Evolutionary conservation across 2,888 invertebrate genomes (phyloP).

Genomic region (Erebia aethiops): DNA sequence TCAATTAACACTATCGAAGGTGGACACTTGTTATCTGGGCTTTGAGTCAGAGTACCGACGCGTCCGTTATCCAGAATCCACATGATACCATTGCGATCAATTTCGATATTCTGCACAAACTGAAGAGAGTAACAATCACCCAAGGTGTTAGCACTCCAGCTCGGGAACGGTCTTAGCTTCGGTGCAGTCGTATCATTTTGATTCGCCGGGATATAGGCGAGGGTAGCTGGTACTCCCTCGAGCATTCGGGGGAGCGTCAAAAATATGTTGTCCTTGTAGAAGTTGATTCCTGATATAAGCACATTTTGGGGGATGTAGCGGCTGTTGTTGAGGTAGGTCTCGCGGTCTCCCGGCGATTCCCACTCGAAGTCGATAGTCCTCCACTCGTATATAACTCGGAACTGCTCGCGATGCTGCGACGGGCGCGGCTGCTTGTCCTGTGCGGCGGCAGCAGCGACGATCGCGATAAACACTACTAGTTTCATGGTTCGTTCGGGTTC

Average conservation of each 20-base stretch:
- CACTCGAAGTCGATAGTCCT: conserved; percentile 87
- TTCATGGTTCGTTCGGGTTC: conserved; percentile 58
- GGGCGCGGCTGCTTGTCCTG: conserved; percentile 63
- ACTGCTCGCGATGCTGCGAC: conserved; percentile 77
- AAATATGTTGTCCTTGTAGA: conserved; percentile 86
- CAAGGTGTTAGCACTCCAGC: conserved; percentile 86
- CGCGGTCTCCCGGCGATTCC: conserved; percentile 81
- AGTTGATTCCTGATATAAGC: conserved; percentile 86
- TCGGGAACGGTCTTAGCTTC: conserved; percentile 86
- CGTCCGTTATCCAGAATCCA: conserved; percentile 88
- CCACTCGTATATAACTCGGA: conserved; percentile 89
- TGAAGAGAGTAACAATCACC: conserved; percentile 88
- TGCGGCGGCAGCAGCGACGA: conserved; percentile 70
- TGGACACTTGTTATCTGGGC: conserved; percentile 83
- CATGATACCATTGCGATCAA: conserved; percentile 87
- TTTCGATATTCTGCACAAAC: conserved; percentile 89
- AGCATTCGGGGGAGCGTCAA: conserved; percentile 87
- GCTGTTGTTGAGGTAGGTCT: conserved; percentile 79
- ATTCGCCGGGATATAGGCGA: conserved; percentile 82
- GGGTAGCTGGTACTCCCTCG: conserved; percentile 87
- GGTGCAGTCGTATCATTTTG: conserved; percentile 79
- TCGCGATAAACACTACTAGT: conserved; percentile 58
- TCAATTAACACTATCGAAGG: conserved; percentile 88
- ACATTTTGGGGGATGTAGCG: conserved; percentile 87
- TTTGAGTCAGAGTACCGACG: conserved; percentile 82